Percentiles rank a stretch among this genome's conserved stretches.
Conservation (phyloP, 37 sponge, comb jelly and placozoan genomes). For the Bolinopsis microptera region DNA sequence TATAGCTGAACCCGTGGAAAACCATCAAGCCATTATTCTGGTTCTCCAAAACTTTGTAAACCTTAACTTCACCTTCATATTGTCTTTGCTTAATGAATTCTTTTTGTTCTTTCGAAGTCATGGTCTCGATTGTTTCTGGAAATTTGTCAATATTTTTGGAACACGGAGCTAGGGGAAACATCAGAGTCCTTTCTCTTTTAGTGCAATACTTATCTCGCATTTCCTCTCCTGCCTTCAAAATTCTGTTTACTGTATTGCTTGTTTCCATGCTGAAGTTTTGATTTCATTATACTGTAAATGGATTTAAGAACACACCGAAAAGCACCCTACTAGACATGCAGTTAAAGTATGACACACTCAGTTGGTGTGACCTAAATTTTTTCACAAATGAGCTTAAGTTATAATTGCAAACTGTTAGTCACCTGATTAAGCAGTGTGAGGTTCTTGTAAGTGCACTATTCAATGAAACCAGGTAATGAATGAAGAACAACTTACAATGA, state of each 20-base stretch:
- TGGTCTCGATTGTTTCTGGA: not conserved
- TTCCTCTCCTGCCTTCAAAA: not conserved
- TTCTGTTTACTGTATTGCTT: not conserved
- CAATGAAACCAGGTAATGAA: too few species aligned
- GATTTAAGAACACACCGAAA: too few species aligned
- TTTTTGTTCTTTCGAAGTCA: not conserved
- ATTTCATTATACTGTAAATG: too few species aligned
- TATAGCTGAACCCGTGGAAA: not conserved
- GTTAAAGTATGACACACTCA: too few species aligned
- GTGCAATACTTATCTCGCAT: not conserved
- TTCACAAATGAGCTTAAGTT: too few species aligned
- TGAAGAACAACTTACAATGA: too few species aligned
- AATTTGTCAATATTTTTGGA: not conserved
- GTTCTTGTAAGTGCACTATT: too few species aligned
- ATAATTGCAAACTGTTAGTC: too few species aligned
- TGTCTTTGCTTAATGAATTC: not conserved
- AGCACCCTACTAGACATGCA: too few species aligned
- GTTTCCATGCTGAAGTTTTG: not conserved
- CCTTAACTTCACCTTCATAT: not conserved
- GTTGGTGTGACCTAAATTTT: too few species aligned
- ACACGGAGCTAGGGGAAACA: not conserved
- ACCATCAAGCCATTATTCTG: not conserved
- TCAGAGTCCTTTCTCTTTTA: not conserved
- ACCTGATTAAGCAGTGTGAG: too few species aligned
- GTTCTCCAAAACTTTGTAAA: not conserved